Base-by-base conservation (phyloP, 2,888 invertebrate genomes). In the Ormyrus nitidulus region DNA sequence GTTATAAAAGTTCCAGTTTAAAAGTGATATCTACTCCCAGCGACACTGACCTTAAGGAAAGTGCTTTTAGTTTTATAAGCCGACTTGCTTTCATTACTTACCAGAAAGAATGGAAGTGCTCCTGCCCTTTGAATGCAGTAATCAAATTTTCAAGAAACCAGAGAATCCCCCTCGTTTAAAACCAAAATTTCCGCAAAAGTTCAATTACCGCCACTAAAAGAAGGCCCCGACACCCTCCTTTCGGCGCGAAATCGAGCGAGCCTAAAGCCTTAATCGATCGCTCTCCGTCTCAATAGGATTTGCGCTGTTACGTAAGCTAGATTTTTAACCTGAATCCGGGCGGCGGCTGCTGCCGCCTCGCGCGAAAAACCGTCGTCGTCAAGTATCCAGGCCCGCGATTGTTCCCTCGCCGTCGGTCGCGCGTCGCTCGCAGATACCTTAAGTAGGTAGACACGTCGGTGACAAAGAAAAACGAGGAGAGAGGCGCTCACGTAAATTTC, bases 281-380 rank as follows among this genome's bases (percentile, higher is more conserved):
- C 4, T 46, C 13, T 46, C 46, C 69, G 0, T 11, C 53, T 54
- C 58, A 51, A 59, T 19, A 44, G 46, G 62, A 65, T 73, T 64
- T 56, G 64, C 56, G 56, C 44, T 34, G 49, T 75, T 66, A 56
- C 54, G 34, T 19, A 68, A 54, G 62, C 46, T 61, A 54, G 76
- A 62, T 69, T 76, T 76, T 76, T 56, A 76, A 76, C 76, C 76
- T 76, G 62, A 54, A 76, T 76, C 34, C 34, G 19, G 19, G 3
- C 34, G 34, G 34, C 34, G 2, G 34, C 34, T 3, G 34, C 34
- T 4, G 34, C 34, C 34, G 34, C 34, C 68, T 66, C 48, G 13
- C n/a, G 62, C 19, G 72, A 72, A 13, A 34, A 61, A 71, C 7
- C 58, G 65, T 48, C 34, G 19, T 44, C 48, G 34, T 34, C 44